A percentile compares a stretch with the other conserved stretches of the same genome.
Conservation (phyloP, 37 sponge, comb jelly and placozoan species). For the Agelas oroides region DNA sequence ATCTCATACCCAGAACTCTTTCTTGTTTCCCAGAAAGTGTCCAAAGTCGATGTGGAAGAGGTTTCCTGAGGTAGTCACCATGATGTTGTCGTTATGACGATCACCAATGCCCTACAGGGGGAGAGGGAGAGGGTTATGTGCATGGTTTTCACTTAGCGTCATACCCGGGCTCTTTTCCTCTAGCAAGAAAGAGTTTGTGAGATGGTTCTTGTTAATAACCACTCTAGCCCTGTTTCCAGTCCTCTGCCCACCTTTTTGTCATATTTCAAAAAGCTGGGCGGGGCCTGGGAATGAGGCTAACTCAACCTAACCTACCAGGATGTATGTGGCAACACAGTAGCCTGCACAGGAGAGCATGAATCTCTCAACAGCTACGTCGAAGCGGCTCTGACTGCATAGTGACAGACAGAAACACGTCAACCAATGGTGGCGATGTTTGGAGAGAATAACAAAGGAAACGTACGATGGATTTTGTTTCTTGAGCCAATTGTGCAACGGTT, state of each 20-base stretch:
- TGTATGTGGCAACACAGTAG: slow-evolving; percentile 94
- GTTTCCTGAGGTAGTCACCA: slow-evolving; percentile 91
- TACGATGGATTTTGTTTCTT: slow-evolving; percentile 85
- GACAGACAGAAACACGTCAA: neutral
- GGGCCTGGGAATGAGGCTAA: too few relatives aligned
- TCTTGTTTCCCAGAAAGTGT: slow-evolving; percentile 96
- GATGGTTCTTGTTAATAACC: too few relatives aligned
- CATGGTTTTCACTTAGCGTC: neutral
- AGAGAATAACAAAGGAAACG: neutral
- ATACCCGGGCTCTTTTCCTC: neutral
- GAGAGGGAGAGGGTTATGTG: neutral
- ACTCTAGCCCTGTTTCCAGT: too few relatives aligned
- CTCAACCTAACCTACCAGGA: slow-evolving; percentile 75
- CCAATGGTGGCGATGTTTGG: neutral
- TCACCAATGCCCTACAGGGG: slow-evolving; percentile 87
- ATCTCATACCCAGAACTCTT: slow-evolving; percentile 64
- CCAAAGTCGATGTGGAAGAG: slow-evolving; percentile 99
- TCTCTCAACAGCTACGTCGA: slow-evolving; percentile 73
- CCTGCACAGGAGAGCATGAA: slow-evolving; percentile 95
- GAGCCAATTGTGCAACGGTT: slow-evolving; percentile 83
- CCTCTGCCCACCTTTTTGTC: too few relatives aligned
- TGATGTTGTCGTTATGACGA: slow-evolving; percentile 96
- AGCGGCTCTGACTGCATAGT: slow-evolving; percentile 41
- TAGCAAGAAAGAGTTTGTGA: too few relatives aligned
- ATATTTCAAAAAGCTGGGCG: too few relatives aligned